A percentile compares a stretch with the other conserved stretches of the same genome.
phyloP scores from a whole-genome alignment of 1,140 invertebrate species.

The Zophobas atratus region DNA sequence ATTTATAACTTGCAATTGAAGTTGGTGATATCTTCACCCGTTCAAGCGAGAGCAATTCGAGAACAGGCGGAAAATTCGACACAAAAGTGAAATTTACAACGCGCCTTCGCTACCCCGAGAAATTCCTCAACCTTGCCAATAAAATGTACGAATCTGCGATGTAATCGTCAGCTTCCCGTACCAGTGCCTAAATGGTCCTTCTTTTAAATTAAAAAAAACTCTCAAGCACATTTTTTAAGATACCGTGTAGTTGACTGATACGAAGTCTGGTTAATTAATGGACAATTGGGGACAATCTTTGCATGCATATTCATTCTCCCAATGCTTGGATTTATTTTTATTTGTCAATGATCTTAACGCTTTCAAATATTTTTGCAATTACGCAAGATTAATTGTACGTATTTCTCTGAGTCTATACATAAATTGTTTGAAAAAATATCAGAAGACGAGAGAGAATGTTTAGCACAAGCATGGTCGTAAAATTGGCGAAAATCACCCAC shows the following conservation, averaged over 20 bases:
- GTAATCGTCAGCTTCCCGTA: background rate
- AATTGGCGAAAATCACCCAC: no score
- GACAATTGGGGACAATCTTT: no score
- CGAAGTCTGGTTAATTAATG: no score
- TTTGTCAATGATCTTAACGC: no score
- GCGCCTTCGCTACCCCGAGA: slow-evolving; percentile 8
- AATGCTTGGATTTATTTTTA: no score
- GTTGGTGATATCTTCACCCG: slow-evolving; percentile 25
- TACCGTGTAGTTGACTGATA: background rate
- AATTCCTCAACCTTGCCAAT: slow-evolving; percentile 8
- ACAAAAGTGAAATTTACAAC: slow-evolving; percentile 26
- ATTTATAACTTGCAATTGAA: slow-evolving; percentile 54
- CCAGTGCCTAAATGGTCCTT: background rate
- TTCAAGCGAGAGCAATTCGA: slow-evolving; percentile 11
- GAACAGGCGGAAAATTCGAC: slow-evolving; percentile 37
- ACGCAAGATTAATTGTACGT: no score
- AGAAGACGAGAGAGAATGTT: no score
- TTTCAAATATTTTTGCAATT: no score
- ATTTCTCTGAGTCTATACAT: no score
- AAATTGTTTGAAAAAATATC: no score
- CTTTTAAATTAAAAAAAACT: slow-evolving; percentile 5
- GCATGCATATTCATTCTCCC: no score
- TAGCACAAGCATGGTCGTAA: no score
- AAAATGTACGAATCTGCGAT: slow-evolving; percentile 30
- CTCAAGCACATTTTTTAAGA: background rate